Percentiles rank a stretch among this genome's conserved stretches.
These are phyloP conservation scores for Gallinago stenura DNA, from an alignment of 2,797 vertebrate species.

Conservation along the genomic window DNA sequence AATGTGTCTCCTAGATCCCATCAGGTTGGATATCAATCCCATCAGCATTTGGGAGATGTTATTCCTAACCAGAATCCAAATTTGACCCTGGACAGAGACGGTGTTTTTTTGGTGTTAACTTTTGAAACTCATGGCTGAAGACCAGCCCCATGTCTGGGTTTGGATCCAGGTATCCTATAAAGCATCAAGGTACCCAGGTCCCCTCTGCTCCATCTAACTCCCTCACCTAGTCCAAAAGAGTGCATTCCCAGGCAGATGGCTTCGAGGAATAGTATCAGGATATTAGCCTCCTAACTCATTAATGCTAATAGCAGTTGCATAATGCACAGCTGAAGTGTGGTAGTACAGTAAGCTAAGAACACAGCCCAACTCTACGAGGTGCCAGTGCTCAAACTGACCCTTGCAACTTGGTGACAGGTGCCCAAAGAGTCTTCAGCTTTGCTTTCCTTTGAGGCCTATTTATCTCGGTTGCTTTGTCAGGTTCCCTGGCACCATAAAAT, in stretches of 20 bases:
- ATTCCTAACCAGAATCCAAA: not conserved
- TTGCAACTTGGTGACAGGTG: not conserved
- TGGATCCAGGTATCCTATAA: not conserved
- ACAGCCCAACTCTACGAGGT: not conserved
- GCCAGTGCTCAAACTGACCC: not conserved
- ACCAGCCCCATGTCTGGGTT: not conserved
- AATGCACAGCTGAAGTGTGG: not conserved
- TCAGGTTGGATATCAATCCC: not conserved
- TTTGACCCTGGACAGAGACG: not conserved
- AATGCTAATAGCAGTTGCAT: slow-evolving; percentile 64
- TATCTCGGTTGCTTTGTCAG: not conserved
- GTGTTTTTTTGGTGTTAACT: not conserved
- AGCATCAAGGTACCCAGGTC: not conserved
- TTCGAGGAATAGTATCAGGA: slow-evolving; percentile 52
- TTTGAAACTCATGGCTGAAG: not conserved
- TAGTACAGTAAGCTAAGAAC: not conserved
- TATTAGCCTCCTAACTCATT: slow-evolving; percentile 19
- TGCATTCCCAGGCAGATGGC: not conserved
- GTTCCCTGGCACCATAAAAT: not conserved
- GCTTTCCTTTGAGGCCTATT: not conserved
- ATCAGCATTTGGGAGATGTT: not conserved
- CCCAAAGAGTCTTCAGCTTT: not conserved
- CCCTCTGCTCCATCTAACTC: not conserved
- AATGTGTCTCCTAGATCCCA: not conserved
- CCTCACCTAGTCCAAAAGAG: not conserved